Evolutionary conservation across 2,797 vertebrate species (phyloP), one percentile per base, ranked within the genome.

Genomic region (Ammospiza maritima): DNA sequence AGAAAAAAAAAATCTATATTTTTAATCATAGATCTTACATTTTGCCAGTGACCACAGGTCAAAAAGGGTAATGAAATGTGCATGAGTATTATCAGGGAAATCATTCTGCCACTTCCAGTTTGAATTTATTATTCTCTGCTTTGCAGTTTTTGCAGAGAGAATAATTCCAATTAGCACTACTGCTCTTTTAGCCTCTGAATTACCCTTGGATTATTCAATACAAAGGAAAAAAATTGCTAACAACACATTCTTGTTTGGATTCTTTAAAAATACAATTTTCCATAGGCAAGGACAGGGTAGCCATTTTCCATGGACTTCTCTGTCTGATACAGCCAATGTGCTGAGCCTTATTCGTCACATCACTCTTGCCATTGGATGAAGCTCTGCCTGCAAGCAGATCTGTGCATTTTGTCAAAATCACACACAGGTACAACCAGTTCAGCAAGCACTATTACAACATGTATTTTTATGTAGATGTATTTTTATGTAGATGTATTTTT

Each of bases 141-240:
- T 78, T 56, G 44, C 73, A 76, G 26, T 25, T 90, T 91, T 79
- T 45, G 32, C 29, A 44, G 71, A 47, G 13, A 76, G 23, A 86
- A 85, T 82, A 71, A 30, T 90, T 94, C 86, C 70, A 91, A 75
- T 75, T 90, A 88, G 64, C 62, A 66, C 17, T 54, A 62, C 72
- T 89, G 67, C 40, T 82, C 60, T 86, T 83, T 83, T 64, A 84
- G 61, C 42, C 47, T 76, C 66, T 48, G 45, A 88, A 91, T 81
- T 73, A 48, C 17, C 50, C 62, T 67, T 61, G 16, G 25, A 76
- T 83, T 38, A 91, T 44, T 83, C 67, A 82, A 85, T 42, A 77
- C 11, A 85, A 87, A 66, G 70, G 12, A 9, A 69, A 73, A 70
- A 36, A 54, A n/a, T 2, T 75, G 18, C 12, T 69, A 90, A 66